phyloP scores from a whole-genome alignment of 2,888 invertebrate species.

The Pteria penguin region DNA sequence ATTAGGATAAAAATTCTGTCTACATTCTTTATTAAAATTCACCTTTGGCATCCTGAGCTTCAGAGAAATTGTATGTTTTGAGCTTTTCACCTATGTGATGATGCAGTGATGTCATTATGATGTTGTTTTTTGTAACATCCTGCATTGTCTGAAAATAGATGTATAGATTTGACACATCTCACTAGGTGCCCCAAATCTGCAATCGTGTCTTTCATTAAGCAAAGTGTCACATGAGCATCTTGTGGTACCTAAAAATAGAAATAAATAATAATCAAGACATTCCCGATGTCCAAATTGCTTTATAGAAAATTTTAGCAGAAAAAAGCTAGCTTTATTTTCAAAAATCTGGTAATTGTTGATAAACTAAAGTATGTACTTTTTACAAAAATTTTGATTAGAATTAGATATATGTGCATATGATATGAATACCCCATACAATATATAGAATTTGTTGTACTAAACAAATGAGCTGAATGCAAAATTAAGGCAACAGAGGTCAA shows the following conservation, averaged over 20 bases:
- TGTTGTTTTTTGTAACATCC: conserved; percentile 16
- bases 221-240: background rate
- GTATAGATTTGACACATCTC: background rate
- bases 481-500: too few species aligned
- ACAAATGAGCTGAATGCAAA: too few species aligned
- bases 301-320: too few species aligned
- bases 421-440: too few species aligned
- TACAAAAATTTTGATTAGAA: too few species aligned
- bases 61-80: conserved; percentile 5
- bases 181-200: background rate
- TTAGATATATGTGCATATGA: too few species aligned
- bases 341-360: too few species aligned
- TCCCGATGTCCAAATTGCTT: too few species aligned
- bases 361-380: too few species aligned
- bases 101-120: conserved; percentile 1
- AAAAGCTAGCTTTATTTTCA: too few species aligned
- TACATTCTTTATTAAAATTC: background rate
- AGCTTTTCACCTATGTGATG: background rate
- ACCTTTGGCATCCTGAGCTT: conserved; percentile 17
- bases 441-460: too few species aligned
- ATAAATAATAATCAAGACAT: too few species aligned
- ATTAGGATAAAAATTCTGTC: background rate
- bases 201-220: background rate
- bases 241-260: conserved; percentile 1
- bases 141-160: conserved; percentile 15